Evolutionary conservation across 2,888 invertebrate species (phyloP), one percentile per base, ranked within the genome.

Genomic region (Zeuzera pyrina): DNA sequence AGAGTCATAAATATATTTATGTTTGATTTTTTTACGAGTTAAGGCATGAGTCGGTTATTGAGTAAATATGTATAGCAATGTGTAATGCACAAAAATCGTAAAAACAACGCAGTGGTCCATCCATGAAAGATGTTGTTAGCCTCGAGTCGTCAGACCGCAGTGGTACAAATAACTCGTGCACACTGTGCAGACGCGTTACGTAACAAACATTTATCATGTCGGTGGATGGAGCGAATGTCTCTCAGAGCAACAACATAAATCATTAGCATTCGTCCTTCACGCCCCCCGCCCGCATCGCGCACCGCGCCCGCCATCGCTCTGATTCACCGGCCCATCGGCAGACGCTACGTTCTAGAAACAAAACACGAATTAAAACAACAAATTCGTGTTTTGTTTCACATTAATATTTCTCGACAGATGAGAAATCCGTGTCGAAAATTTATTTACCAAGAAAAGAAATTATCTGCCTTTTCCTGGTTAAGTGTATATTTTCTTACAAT

Each of bases 171-270:
- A 6, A 6, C 5, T 19, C 5, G 19, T 8, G 19, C 5, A 8
- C 8, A 33, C 33, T 27, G 36, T 34, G 30, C 32, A 39, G 34
- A 42, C 35, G 43, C 23, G 34, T 67, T 63, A 52, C 60, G 61
- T 55, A 67, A 71, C 52, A 43, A 41, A 56, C 63, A 71, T 72
- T 72, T 67, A 71, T 74, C 72, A 72, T 49, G 43, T 39, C 49
- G 55, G 49, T 64, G 61, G 60, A 66, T 34, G 38, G 29, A 34
- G 54, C 56, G 57, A 58, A 57, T 30, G 55, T 64, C 65, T 64
- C 58, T 44, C 50, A 47, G 45, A 52, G 56, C 59, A 60, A 53
- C 56, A 56, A 66, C 64, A 74, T 74, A 70, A 72, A 74, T 74
- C 73, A 74, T 70, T 63, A 55, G 54, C 46, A 49, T 52, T 43